Conservation (phyloP, 2,797 vertebrate species). For the Allobates femoralis region DNA sequence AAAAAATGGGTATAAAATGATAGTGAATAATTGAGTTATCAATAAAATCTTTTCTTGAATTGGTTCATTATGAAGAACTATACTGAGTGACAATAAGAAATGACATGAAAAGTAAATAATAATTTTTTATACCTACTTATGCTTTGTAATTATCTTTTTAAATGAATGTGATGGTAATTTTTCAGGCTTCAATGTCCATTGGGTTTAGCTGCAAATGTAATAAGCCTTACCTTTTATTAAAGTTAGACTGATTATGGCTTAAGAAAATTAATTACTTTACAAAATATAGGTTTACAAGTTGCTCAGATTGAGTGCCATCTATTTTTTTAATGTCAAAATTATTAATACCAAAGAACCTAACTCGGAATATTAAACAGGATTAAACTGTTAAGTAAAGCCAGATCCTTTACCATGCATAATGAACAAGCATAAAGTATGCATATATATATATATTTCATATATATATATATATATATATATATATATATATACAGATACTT, state of each 20-base stretch:
- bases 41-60: not conserved
- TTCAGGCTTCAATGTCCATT: slow-evolving; percentile 39
- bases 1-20: not conserved
- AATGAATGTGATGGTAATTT: slow-evolving; percentile 48
- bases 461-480: no score
- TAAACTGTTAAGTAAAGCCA: no score
- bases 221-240: slow-evolving; percentile 57
- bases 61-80: not conserved
- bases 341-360: slow-evolving; percentile 47
- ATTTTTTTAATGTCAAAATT: slow-evolving; percentile 44
- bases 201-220: slow-evolving; percentile 50
- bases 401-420: no score
- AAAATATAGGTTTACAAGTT: slow-evolving; percentile 30
- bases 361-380: slow-evolving; percentile 17
- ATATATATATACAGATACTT: no score
- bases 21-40: not conserved
- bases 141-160: slow-evolving; percentile 53
- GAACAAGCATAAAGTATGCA: no score
- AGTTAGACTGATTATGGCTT: slow-evolving; percentile 33
- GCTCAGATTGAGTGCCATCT: slow-evolving; percentile 26
- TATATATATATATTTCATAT: no score
- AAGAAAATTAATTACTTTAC: slow-evolving; percentile 56
- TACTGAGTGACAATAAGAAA: not conserved
- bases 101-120: slow-evolving; percentile 19
- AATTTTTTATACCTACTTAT: slow-evolving; percentile 23